Evolutionary conservation across 2,888 invertebrate species (phyloP).

Genomic region (Phyto melanocephala): DNA sequence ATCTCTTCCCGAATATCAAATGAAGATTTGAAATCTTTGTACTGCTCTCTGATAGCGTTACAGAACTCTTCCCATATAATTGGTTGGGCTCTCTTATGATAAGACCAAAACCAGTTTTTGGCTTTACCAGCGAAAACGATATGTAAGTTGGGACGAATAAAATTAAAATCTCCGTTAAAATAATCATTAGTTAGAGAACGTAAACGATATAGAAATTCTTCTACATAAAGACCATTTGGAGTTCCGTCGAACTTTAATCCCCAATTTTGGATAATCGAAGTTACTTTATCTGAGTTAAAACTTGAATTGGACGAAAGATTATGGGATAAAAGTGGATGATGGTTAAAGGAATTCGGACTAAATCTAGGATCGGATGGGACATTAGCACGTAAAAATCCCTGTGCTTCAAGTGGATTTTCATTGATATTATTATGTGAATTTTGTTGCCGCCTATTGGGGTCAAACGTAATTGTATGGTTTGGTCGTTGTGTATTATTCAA

Average conservation of each 20-base stretch:
- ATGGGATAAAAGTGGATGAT: neutral
- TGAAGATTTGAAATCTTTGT: too few species aligned
- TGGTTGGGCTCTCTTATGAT: too few species aligned
- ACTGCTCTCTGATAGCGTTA: too few species aligned
- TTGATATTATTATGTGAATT: too few species aligned
- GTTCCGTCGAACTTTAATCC: constrained; percentile 55
- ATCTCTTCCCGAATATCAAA: constrained; percentile 39
- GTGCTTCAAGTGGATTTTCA: neutral
- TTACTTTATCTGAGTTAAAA: too few species aligned
- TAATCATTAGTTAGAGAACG: constrained; percentile 21
- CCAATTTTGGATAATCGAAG: too few species aligned
- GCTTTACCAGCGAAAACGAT: constrained; percentile 44
- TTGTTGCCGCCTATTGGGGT: too few species aligned
- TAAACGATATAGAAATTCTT: constrained; percentile 51
- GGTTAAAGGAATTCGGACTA: neutral
- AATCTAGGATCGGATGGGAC: neutral
- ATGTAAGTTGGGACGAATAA: constrained; percentile 40
- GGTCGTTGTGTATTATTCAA: too few species aligned
- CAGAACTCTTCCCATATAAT: too few species aligned
- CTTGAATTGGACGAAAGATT: neutral
- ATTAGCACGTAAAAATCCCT: neutral
- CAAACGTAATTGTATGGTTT: neutral
- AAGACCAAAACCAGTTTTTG: too few species aligned
- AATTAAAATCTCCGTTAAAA: too few species aligned
- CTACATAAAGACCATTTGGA: constrained; percentile 22